Conservation (phyloP, 2,113 vertebrate genomes). For the Vulpes vulpes region DNA sequence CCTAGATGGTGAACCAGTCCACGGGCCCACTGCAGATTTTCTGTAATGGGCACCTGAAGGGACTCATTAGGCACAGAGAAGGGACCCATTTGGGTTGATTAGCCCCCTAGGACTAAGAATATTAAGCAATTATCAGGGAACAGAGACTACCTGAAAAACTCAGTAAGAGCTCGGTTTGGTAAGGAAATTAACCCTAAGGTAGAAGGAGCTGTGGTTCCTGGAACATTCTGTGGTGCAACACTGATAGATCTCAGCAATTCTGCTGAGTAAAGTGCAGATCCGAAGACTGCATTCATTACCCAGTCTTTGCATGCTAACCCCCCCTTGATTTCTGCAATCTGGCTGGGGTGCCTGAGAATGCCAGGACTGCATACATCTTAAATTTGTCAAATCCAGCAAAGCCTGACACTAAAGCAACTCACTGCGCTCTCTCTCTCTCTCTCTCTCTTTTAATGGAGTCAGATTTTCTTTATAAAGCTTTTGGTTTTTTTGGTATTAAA, state of each 20-base stretch:
- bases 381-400: neutral
- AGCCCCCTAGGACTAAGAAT: neutral
- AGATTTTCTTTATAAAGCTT: conserved; percentile 60
- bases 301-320: neutral
- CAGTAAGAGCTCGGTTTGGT: neutral
- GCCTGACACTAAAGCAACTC: neutral
- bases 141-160: neutral
- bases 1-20: neutral
- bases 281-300: neutral
- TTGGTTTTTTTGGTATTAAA: neutral
- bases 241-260: neutral
- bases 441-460: neutral
- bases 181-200: neutral
- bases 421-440: neutral
- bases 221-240: neutral
- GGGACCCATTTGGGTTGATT: neutral
- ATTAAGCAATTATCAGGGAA: neutral
- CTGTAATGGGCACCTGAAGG: neutral
- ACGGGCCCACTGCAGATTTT: neutral
- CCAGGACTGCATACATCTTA: neutral
- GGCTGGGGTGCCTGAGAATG: neutral
- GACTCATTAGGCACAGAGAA: neutral
- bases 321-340: neutral
- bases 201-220: neutral
- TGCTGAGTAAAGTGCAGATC: neutral